Conservation (phyloP, 2,113 vertebrate genomes). For the Nothocercus nigrocapillus region DNA sequence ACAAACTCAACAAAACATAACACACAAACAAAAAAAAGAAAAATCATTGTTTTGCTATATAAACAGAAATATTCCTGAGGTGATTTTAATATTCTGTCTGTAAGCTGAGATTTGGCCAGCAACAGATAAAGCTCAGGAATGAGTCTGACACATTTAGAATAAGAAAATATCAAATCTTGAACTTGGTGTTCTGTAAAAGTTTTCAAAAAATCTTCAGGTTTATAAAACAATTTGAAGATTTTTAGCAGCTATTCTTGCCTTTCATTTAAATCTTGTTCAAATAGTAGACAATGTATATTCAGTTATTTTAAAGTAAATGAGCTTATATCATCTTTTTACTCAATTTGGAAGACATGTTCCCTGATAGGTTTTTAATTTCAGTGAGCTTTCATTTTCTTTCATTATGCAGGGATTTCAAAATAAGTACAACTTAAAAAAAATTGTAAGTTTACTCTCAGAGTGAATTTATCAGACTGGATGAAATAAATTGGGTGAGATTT, state of each 20-base stretch:
- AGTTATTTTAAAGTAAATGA: background rate
- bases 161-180: accelerated
- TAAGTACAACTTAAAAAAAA: background rate
- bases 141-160: background rate
- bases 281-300: background rate
- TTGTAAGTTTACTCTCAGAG: background rate
- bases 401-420: background rate
- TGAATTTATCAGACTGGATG: background rate
- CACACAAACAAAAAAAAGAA: no score
- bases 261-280: background rate
- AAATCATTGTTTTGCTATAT: background rate
- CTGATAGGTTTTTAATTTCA: background rate
- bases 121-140: background rate
- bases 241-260: background rate
- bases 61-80: background rate
- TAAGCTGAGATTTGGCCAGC: background rate
- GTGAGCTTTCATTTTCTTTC: background rate
- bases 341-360: background rate
- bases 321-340: background rate
- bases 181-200: background rate
- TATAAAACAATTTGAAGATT: background rate
- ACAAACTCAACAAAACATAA: background rate
- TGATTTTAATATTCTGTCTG: background rate
- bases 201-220: background rate
- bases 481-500: background rate